A percentile compares a stretch with the other conserved stretches of the same genome.
Conservation (phyloP, 1,140 invertebrate genomes). For the Eumaeus atala region DNA sequence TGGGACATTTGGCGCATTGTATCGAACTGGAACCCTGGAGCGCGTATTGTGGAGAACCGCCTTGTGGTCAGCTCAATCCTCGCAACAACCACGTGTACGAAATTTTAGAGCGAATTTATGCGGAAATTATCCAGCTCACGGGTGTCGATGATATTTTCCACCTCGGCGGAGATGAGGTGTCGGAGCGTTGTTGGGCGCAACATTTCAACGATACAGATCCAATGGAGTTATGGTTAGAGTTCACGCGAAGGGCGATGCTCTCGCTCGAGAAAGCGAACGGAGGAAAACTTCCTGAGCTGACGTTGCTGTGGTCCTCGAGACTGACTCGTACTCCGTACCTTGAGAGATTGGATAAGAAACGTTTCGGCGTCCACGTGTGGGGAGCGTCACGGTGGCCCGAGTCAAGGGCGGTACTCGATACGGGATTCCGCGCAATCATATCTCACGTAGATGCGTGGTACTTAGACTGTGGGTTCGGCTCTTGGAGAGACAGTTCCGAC, state of each 20-base stretch:
- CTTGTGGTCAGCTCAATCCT: constrained; percentile 88
- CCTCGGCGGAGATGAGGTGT: constrained; percentile 89
- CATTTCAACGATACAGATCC: constrained; percentile 84
- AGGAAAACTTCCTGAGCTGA: constrained; percentile 77
- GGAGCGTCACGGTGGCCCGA: constrained; percentile 85
- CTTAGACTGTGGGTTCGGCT: constrained; percentile 88
- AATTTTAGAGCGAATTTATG: constrained; percentile 80
- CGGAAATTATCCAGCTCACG: constrained; percentile 79
- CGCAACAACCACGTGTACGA: constrained; percentile 83
- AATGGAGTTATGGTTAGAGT: constrained; percentile 85
- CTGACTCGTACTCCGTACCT: constrained; percentile 83
- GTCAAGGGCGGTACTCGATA: constrained; percentile 81
- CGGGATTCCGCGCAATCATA: constrained; percentile 84
- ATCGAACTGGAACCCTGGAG: constrained; percentile 85
- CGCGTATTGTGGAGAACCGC: constrained; percentile 85
- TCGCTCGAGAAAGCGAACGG: constrained; percentile 79
- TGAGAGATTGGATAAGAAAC: constrained; percentile 74
- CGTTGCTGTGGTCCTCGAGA: constrained; percentile 86
- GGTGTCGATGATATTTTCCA: constrained; percentile 83
- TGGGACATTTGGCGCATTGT: constrained; percentile 83
- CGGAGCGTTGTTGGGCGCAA: constrained; percentile 80
- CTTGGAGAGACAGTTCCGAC: constrained; percentile 80
- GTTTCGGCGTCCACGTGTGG: constrained; percentile 82
- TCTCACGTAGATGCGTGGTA: constrained; percentile 92
- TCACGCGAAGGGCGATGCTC: constrained; percentile 79